Base-by-base conservation (phyloP, 2,797 vertebrate genomes). In the Sylvia borin region DNA sequence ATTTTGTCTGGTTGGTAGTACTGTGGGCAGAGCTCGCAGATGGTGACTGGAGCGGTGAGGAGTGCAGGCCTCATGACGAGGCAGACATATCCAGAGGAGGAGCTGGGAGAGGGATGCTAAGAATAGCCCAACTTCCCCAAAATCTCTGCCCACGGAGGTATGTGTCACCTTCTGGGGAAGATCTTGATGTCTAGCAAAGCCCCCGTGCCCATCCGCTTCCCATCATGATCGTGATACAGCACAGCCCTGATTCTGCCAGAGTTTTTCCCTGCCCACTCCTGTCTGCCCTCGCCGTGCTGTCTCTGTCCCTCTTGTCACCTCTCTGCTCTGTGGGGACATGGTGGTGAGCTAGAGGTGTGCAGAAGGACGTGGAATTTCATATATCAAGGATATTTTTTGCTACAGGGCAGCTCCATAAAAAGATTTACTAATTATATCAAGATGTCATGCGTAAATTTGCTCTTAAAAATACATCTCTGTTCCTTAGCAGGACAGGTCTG, bases 91-190 rank as follows among this genome's bases (percentile, higher is more conserved):
- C 90, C 77, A 84, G 74, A 65, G 67, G 77, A 90, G 86, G 80
- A 85, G 88, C 78, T 71, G 79, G 68, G 45, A 92, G 67, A 92
- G 40, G 51, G 25, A 55, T 0, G 9, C 92, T 95, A 91, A 95
- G 60, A 96, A 93, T 92, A 96, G 70, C 55, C 4, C 0, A 60
- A 81, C 86, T 96, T 96, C 86, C 86, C 91, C 78, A 91, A 82
- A 94, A 87, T 89, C 81, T 84, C 92, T 93, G 64, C 95, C 91
- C 95, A 92, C 92, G 5, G 81, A 16, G 3, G 14, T n/a, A 22
- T 94, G 92, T 86, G 92, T 95, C 96, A 92, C 47, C 74, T 88
- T 72, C 51, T 14, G 50, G 84, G 77, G 84, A 85, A 91, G 51
- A 93, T 77, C 61, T 45, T 42, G 65, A 29, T 1, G 6, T 93